A percentile compares a stretch with the other conserved stretches of the same genome.
phyloP scores from a whole-genome alignment of 2,888 invertebrate species.

The Troides helena region DNA sequence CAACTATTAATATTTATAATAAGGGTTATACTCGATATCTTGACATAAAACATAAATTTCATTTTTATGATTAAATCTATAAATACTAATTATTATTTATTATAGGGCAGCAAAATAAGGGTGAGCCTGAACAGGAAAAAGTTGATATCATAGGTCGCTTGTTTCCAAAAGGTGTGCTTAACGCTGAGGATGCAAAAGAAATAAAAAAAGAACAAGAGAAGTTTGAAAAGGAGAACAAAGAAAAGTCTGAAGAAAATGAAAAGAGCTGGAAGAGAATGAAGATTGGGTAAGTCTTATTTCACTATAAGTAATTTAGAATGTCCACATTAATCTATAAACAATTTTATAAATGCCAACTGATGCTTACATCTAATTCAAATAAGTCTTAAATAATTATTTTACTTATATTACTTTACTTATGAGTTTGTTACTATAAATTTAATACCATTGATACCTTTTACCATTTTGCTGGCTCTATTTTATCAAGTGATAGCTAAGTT shows the following conservation, averaged over 20 bases:
- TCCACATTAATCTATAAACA: neutral
- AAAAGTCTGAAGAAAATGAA: slow-evolving; percentile 82
- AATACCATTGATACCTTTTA: too few species aligned
- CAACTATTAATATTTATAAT: too few species aligned
- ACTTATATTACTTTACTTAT: too few species aligned
- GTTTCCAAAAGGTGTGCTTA: slow-evolving; percentile 77
- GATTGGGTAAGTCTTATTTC: slow-evolving; percentile 72
- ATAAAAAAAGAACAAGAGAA: slow-evolving; percentile 78
- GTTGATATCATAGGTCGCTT: slow-evolving; percentile 78
- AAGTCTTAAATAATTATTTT: too few species aligned
- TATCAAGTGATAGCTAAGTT: too few species aligned
- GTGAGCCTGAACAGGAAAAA: slow-evolving; percentile 50
- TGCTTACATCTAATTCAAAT: neutral
- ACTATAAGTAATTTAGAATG: neutral
- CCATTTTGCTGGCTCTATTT: too few species aligned
- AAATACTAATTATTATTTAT: neutral
- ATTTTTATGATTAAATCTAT: too few species aligned
- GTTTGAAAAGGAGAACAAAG: slow-evolving; percentile 77
- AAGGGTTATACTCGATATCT: too few species aligned
- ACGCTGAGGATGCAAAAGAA: slow-evolving; percentile 65
- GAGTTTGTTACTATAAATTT: too few species aligned
- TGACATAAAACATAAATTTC: too few species aligned
- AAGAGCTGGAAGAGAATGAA: slow-evolving; percentile 88
- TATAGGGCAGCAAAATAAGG: slow-evolving; percentile 51
- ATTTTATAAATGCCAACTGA: neutral